Conservation (phyloP, 2,113 vertebrate species). For the Ciconia boyciana region DNA sequence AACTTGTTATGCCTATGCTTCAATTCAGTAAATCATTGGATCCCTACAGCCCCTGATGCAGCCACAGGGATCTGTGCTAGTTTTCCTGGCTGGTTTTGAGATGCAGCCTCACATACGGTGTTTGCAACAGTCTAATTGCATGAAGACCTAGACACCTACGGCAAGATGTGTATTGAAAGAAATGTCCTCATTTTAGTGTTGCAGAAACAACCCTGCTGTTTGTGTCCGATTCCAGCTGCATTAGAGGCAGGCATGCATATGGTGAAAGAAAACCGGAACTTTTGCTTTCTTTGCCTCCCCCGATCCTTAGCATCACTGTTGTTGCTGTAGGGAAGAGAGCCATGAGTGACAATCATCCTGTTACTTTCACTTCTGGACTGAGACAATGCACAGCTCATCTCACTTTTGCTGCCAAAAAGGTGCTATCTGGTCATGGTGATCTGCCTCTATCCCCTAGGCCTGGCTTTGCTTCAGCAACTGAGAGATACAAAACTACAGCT, state of each 20-base stretch:
- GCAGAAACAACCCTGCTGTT: not conserved
- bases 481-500: not conserved
- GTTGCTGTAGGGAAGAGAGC: not conserved
- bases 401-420: not conserved
- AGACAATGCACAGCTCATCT: not conserved
- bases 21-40: not conserved
- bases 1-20: not conserved
- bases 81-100: not conserved
- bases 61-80: not conserved
- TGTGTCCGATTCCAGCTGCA: not conserved
- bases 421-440: not conserved
- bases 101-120: not conserved
- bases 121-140: not conserved
- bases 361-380: fast-evolving
- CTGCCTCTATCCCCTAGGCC: not conserved
- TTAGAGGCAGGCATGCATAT: not conserved
- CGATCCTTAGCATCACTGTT: not conserved
- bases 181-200: not conserved
- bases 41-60: not conserved
- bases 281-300: not conserved
- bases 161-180: not conserved
- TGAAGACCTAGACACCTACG: not conserved
- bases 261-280: not conserved
- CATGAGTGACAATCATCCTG: not conserved
- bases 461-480: not conserved